Evolutionary conservation across 2,888 invertebrate species (phyloP).

Genomic region (Erynnis tages): DNA sequence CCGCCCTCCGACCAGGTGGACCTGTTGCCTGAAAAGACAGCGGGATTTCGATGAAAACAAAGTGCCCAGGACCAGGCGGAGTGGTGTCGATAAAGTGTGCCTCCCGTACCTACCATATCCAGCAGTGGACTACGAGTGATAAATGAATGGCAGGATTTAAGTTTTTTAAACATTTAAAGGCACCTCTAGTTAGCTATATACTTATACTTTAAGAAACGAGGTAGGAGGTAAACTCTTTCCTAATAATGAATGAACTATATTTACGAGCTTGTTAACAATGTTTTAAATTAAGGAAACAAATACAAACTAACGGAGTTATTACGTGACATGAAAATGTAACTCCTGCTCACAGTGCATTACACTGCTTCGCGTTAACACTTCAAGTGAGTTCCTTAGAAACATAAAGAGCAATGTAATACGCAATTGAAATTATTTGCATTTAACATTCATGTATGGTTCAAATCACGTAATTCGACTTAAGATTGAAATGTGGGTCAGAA

Average conservation of each 20-base stretch:
- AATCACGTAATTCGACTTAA: slow-evolving; percentile 17
- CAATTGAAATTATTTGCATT: slow-evolving; percentile 10
- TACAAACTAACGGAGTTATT: slow-evolving; percentile 13
- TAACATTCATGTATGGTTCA: slow-evolving; percentile 1
- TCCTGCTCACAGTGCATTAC: neutral
- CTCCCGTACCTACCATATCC: too few species aligned
- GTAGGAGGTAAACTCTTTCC: neutral
- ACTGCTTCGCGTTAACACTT: neutral
- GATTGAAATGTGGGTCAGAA: slow-evolving; percentile 16
- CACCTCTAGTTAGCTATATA: too few species aligned
- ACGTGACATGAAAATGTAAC: slow-evolving; percentile 15
- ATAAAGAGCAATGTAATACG: neutral
- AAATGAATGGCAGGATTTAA: too few species aligned
- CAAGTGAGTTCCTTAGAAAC: neutral
- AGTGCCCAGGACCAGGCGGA: too few species aligned
- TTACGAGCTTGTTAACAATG: neutral
- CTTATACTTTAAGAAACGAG: too few species aligned
- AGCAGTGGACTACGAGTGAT: too few species aligned
- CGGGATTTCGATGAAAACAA: too few species aligned
- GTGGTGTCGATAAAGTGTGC: too few species aligned
- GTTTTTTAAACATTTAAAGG: too few species aligned
- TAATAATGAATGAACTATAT: neutral
- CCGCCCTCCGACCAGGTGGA: too few species aligned
- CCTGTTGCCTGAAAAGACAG: too few species aligned
- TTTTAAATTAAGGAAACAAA: slow-evolving; percentile 11